Evolutionary conservation across 2,113 vertebrate genomes (phyloP).

Genomic region (Clarias batrachus): DNA sequence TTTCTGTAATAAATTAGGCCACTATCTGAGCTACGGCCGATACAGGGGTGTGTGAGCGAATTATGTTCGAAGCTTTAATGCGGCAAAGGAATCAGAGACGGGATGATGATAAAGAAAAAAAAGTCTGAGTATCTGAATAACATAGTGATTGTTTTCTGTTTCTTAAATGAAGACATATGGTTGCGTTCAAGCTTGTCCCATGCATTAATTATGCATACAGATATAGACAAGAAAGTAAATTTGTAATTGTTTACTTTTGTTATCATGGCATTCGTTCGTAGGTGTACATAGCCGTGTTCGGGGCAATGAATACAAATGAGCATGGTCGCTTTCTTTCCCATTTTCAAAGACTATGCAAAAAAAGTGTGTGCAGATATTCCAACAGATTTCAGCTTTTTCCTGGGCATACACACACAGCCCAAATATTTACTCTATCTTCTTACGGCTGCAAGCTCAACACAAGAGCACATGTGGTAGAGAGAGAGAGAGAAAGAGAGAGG

Average conservation of each 20-base stretch:
- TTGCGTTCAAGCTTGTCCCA: slow-evolving; percentile 8
- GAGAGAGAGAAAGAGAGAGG: slow-evolving; percentile 50
- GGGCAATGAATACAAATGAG: slow-evolving; percentile 55
- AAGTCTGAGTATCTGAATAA: neutral
- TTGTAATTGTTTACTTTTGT: slow-evolving; percentile 49
- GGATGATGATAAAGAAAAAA: neutral
- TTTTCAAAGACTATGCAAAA: slow-evolving; percentile 16
- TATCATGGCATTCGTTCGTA: slow-evolving; percentile 47
- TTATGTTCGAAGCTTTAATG: neutral
- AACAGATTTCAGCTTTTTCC: slow-evolving; percentile 52
- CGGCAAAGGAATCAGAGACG: neutral
- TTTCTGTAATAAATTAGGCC: neutral
- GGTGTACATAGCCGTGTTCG: slow-evolving; percentile 29
- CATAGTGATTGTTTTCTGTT: too few species aligned
- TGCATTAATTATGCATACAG: slow-evolving; percentile 30
- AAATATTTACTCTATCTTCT: slow-evolving; percentile 70
- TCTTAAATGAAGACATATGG: neutral
- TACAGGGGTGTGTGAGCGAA: neutral
- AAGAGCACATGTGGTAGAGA: slow-evolving; percentile 58
- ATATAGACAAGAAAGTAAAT: slow-evolving; percentile 40
- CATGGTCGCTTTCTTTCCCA: neutral
- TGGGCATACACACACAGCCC: slow-evolving; percentile 58
- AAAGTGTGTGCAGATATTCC: slow-evolving; percentile 51
- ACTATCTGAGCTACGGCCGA: neutral
- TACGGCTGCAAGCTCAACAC: slow-evolving; percentile 61